phyloP scores from a whole-genome alignment of 30 jellyfish, hydroid and myxozoan species.

The Aurelia coerulea region DNA sequence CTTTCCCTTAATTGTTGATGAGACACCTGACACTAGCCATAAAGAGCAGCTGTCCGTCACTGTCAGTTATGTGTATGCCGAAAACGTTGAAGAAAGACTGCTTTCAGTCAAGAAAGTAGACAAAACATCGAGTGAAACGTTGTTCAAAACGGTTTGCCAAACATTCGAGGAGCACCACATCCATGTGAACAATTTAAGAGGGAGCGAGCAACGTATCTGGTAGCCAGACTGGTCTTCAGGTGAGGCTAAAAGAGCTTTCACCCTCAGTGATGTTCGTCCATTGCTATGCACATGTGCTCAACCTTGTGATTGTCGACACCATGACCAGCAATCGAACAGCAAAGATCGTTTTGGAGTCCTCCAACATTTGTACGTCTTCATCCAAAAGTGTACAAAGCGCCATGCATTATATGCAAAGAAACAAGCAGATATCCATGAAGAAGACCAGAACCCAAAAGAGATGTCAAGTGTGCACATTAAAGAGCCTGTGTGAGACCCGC shows the following conservation, averaged over 20 bases:
- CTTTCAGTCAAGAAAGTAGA: conserved; percentile 1
- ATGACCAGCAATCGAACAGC: conserved; percentile 27
- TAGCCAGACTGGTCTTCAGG: conserved; percentile 1
- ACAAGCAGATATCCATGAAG: neutral
- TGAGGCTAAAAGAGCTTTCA: conserved; percentile 5
- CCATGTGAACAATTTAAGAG: neutral
- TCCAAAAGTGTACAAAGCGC: conserved; percentile 21
- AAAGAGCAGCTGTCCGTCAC: conserved; percentile 19
- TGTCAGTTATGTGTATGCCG: conserved; percentile 7
- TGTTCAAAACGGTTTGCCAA: neutral
- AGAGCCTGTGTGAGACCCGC: conserved; percentile 12
- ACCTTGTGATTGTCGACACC: conserved; percentile 8
- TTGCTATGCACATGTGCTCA: conserved; percentile 5
- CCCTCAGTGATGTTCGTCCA: conserved; percentile 16
- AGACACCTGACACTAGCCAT: neutral
- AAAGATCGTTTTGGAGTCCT: conserved; percentile 19
- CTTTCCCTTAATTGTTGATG: conserved; percentile 9
- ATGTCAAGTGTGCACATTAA: neutral
- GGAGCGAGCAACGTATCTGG: neutral
- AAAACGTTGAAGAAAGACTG: neutral
- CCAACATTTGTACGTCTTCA: conserved; percentile 32
- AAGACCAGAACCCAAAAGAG: neutral
- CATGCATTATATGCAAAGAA: conserved; percentile 18
- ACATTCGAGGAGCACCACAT: neutral
- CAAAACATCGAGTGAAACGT: neutral